These are phyloP conservation scores for Bombus waltoni DNA, from an alignment of 1,140 invertebrate genomes.

Conservation along the genomic window DNA sequence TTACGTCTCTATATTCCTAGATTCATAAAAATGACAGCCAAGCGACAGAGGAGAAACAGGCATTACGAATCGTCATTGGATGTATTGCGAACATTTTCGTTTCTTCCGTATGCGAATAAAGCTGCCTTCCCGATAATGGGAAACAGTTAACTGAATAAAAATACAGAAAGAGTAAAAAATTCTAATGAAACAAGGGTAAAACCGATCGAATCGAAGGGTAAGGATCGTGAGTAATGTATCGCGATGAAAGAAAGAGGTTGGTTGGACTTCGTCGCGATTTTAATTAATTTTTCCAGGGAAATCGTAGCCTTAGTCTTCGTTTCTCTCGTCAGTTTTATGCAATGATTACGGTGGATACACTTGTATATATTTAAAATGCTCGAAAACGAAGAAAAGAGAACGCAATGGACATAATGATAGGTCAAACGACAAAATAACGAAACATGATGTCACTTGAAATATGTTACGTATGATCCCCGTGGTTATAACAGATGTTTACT, in stretches of 20 bases:
- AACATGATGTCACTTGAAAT: neutral
- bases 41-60: neutral
- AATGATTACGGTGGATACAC: constrained; percentile 42
- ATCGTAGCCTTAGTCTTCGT: constrained; percentile 54
- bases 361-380: neutral
- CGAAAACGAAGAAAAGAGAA: neutral
- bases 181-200: neutral
- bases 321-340: constrained; percentile 59
- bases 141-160: neutral
- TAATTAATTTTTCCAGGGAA: constrained; percentile 55
- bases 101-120: neutral
- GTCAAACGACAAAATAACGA: neutral
- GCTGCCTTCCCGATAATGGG: neutral
- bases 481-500: neutral
- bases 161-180: neutral
- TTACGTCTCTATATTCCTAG: neutral
- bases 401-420: neutral
- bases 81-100: constrained; percentile 2
- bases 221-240: neutral
- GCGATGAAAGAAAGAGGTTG: neutral
- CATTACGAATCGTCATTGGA: neutral
- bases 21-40: neutral
- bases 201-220: neutral
- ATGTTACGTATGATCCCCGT: neutral
- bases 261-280: constrained; percentile 39